Conservation (phyloP, 1,140 invertebrate genomes). For the Hycleus cichorii region DNA sequence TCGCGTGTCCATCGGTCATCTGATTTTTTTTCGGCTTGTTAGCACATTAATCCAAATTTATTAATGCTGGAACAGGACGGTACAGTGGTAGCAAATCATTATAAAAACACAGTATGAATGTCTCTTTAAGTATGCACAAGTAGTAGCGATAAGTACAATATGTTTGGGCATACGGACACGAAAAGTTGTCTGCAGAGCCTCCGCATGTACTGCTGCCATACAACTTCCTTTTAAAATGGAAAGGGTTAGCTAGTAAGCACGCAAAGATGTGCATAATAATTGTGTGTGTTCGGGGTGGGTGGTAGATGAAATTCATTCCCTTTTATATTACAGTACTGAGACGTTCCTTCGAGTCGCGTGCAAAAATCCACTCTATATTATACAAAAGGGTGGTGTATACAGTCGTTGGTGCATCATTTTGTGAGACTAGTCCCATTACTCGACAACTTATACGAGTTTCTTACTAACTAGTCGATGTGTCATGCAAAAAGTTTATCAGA, state of each 20-base stretch:
- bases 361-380: not conserved
- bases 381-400: no score
- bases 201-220: constrained; percentile 29
- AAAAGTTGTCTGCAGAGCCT: constrained; percentile 30
- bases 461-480: no score
- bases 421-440: no score
- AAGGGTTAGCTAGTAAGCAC: constrained; percentile 26
- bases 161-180: constrained; percentile 28
- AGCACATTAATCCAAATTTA: constrained; percentile 15
- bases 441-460: no score
- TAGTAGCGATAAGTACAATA: constrained; percentile 7
- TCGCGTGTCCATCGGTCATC: constrained; percentile 1
- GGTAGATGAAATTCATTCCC: not conserved
- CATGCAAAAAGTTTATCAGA: no score
- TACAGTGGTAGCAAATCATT: no score
- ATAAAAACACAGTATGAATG: no score
- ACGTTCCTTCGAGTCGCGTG: constrained; percentile 13
- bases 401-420: no score
- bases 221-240: constrained; percentile 27
- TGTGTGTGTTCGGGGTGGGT: constrained; percentile 7
- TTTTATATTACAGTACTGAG: no score
- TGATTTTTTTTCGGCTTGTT: constrained; percentile 11
- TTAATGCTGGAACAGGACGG: not conserved
- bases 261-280: constrained; percentile 39
- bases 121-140: not conserved